These are phyloP conservation scores for Ditylenchus dipsaci DNA, from an alignment of 1,140 invertebrate species.

Conservation along the genomic window DNA sequence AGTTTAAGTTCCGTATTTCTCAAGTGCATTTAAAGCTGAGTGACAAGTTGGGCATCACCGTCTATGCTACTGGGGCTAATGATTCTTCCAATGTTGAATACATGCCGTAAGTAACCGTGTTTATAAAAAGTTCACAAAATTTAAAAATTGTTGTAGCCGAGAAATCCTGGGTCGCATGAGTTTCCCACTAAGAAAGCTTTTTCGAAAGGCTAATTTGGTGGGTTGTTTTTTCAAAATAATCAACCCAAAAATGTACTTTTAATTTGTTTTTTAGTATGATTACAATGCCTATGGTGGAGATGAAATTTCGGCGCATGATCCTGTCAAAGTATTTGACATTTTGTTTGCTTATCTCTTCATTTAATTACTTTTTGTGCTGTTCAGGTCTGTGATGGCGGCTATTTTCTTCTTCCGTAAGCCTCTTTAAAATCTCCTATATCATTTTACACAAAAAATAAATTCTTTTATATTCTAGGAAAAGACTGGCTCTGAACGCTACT, in stretches of 20 bases:
- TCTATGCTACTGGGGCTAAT: conserved; percentile 3
- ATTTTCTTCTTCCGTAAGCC: conserved; percentile 16
- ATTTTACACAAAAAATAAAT: too few species aligned
- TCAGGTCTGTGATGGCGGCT: conserved; percentile 30
- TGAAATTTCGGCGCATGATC: not conserved
- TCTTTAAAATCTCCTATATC: too few species aligned
- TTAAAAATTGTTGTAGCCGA: conserved; percentile 12
- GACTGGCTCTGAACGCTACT: conserved; percentile 6
- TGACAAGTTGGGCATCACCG: conserved; percentile 26
- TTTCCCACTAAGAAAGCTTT: conserved; percentile 25
- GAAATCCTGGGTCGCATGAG: conserved; percentile 30
- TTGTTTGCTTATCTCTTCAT: not conserved
- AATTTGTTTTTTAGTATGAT: conserved; percentile 3
- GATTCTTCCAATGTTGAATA: not conserved
- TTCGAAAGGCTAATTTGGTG: conserved; percentile 16
- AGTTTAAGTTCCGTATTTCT: conserved; percentile 15
- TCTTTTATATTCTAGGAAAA: not conserved
- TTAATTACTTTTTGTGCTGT: not conserved
- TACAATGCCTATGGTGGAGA: conserved; percentile 3
- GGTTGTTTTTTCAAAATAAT: not conserved
- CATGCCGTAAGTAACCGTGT: conserved; percentile 17
- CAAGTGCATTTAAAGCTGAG: conserved; percentile 15
- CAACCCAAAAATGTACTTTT: not conserved
- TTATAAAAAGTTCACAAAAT: too few species aligned
- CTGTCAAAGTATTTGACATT: not conserved